Evolutionary conservation across 1,140 invertebrate genomes (phyloP).

Genomic region (Ceratina australensis): DNA sequence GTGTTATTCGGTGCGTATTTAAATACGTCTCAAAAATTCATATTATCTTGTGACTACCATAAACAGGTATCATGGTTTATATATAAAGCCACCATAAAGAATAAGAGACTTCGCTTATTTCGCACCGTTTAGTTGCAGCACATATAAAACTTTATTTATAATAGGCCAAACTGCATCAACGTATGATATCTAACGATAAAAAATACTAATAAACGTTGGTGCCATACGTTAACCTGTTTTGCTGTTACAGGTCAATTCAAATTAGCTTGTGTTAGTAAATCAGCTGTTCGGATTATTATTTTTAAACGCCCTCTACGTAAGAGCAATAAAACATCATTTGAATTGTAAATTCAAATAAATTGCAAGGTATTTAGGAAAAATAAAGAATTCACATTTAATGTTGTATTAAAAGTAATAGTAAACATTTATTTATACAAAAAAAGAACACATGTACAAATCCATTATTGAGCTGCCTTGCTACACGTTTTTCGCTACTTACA

Average conservation of each 20-base stretch:
- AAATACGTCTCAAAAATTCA: too few relatives aligned
- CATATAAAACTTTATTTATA: not conserved
- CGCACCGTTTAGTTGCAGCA: not conserved
- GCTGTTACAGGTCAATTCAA: conserved; percentile 17
- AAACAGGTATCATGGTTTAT: not conserved
- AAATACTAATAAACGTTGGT: conserved; percentile 3
- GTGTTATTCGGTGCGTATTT: not conserved
- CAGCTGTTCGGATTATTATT: conserved; percentile 1
- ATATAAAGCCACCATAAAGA: not conserved
- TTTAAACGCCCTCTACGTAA: not conserved
- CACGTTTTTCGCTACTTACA: not conserved
- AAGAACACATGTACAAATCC: not conserved
- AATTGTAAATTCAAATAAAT: not conserved
- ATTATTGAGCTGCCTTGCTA: conserved; percentile 10
- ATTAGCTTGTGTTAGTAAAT: conserved; percentile 10
- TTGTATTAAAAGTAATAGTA: conserved; percentile 29
- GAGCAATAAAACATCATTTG: not conserved
- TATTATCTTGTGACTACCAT: not conserved
- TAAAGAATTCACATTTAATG: conserved; percentile 12
- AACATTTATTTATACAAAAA: conserved; percentile 48
- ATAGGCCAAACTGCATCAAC: not conserved
- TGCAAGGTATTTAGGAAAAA: not conserved
- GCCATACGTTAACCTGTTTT: conserved; percentile 13
- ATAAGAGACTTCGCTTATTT: not conserved
- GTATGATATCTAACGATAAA: not conserved